Base-by-base conservation (phyloP, 35 echinoderm and acorn worm genomes). In the Patiria miniata region DNA sequence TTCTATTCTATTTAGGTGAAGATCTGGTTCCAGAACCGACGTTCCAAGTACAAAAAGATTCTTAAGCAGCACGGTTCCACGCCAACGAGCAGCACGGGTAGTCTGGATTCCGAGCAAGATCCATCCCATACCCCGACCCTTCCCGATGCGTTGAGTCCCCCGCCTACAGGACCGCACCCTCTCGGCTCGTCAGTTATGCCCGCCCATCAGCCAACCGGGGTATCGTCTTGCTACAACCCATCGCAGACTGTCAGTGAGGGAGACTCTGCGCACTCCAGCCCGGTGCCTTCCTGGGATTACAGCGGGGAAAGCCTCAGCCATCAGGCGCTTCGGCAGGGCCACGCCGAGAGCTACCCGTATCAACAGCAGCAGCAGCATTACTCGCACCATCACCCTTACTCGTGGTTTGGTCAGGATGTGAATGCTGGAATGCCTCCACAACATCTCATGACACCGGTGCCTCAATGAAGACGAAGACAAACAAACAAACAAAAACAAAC, bases 11-110 rank as follows among this genome's bases (percentile, higher is more conserved):
- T 61, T 81, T 82, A 97, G 94, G 91, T 97, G 14, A 97, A 97
- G 82, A 97, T 97, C 39, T 97, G 94, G 94, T 97, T 97, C 39
- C 94, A 97, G 79, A 97, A 97, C 42, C 86, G 94, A 50, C 86
- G 94, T 0, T 97, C 94, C 7, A 97, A 97, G 54, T 97, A 92
- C 79, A 97, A 97, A 78, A 97, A 97, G 80, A 87, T 97, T 2
- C 73, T 97, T 40, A 97, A 93, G 92, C 90, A 97, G 59, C 94
- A 97, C 21, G 86, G 91, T 32, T 17, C 79, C 54, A 81, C 23
- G 50, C 55, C 12, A 38, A 83, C 37, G n/a, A 80, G 39, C 84
- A 79, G 42, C 21, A 83, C 81, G 9, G 65, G 65, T 32, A 73
- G 65, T 23, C 32, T 32, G 52, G 68, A 87, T 53, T 34, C 42